Evolutionary conservation across 2,113 vertebrate genomes (phyloP), one percentile per base, ranked within the genome.

Genomic region (Sinosuthora webbiana): DNA sequence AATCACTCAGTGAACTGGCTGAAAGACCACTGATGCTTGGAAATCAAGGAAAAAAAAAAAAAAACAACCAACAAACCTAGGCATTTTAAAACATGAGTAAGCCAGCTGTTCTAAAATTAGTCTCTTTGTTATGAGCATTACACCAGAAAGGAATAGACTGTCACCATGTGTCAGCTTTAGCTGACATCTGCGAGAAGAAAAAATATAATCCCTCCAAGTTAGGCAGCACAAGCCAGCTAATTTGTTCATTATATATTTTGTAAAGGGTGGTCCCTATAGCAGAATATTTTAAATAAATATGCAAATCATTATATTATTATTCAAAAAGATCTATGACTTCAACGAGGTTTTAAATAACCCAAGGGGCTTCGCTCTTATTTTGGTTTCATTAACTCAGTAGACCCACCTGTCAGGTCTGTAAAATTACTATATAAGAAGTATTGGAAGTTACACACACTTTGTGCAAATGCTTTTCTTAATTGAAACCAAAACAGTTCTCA

Each of bases 261-360:
- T 83, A 95, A 97, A 97, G 94, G 31, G 37, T 73, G 42, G 79
- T 98, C 95, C 97, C 87, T 87, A 78, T 41, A 95, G 94, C 82
- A 92, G 19, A 79, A 33, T 35, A 83, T 94, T 98, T 98, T 95
- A 97, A 98, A 98, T 97, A 97, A 97, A 89, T 97, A 98, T 97
- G 97, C 89, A 98, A 98, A 98, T 97, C 74, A 96, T 79, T 95
- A 82, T 87, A 97, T 95, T 96, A 95, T 71, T 95, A 95, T 97
- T 97, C 95, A 96, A 91, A 97, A 96, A 78, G 53, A 97, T 93
- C 91, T 95, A 77, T 91, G 73, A 95, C 76, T 98, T 96, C 50
- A 90, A 93, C 4, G 55, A 90, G 94, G 74, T 96, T 98, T 96
- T 95, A 95, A 96, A 98, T 97, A 97, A 98, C 95, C 86, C 95